These are phyloP conservation scores for Mimachlamys varia DNA, from an alignment of 2,888 invertebrate species.

Conservation along the genomic window DNA sequence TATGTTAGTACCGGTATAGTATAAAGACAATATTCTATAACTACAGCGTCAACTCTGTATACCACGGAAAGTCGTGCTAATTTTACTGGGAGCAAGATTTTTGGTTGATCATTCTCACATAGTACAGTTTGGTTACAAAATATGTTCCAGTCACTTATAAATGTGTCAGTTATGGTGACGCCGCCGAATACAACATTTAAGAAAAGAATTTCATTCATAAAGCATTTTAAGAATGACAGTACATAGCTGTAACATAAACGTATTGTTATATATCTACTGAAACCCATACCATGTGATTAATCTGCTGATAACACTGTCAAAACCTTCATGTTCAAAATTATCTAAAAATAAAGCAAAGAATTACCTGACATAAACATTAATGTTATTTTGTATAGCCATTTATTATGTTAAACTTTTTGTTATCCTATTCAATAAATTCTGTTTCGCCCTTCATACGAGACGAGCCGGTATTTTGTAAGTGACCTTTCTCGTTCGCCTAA, in stretches of 20 bases:
- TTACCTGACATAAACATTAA: slow-evolving; percentile 26
- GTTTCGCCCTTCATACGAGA: slow-evolving; percentile 17
- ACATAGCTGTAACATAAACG: background rate
- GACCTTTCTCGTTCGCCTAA: background rate
- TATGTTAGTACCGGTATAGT: too few relatives aligned
- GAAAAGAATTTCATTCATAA: background rate
- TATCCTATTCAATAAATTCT: slow-evolving; percentile 32
- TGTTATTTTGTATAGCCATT: slow-evolving; percentile 31
- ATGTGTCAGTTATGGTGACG: background rate
- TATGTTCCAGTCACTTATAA: background rate
- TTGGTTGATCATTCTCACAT: too few relatives aligned
- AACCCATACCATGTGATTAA: background rate
- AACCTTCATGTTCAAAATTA: slow-evolving; percentile 12
- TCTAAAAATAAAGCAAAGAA: slow-evolving; percentile 17
- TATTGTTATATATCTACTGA: background rate
- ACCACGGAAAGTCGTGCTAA: too few relatives aligned
- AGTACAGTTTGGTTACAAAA: too few relatives aligned
- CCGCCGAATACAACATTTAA: background rate
- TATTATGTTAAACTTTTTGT: slow-evolving; percentile 16
- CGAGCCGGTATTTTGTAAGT: slow-evolving; percentile 14
- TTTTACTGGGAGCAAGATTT: too few relatives aligned
- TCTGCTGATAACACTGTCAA: slow-evolving; percentile 24
- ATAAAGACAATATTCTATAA: too few relatives aligned
- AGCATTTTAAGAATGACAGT: background rate
- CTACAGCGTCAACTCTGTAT: too few relatives aligned